A percentile compares a stretch with the other conserved stretches of the same genome.
These are phyloP conservation scores for Atherix ibis DNA, from an alignment of 2,888 invertebrate species.

Conservation along the genomic window DNA sequence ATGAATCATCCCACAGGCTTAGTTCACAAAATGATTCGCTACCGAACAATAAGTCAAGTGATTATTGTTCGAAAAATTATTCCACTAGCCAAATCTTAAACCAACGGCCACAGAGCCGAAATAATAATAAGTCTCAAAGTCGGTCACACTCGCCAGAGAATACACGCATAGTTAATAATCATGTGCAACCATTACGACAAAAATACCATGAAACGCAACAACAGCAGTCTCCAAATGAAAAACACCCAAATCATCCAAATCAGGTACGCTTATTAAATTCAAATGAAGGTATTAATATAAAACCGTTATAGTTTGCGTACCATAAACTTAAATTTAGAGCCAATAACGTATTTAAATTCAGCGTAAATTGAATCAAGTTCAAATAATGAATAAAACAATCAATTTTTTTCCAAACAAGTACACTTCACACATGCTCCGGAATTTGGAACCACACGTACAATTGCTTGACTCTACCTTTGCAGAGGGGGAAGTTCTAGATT, in stretches of 20 bases:
- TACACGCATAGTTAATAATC: constrained; percentile 4
- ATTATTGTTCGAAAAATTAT: constrained; percentile 23
- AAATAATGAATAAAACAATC: too few species aligned
- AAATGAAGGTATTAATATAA: constrained; percentile 20
- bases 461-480: too few species aligned
- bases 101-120: constrained; percentile 19
- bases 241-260: constrained; percentile 2
- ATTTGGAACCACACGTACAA: too few species aligned
- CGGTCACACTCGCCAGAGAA: constrained; percentile 28
- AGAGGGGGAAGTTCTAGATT: constrained; percentile 31
- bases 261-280: constrained; percentile 8
- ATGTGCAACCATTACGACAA: constrained; percentile 5
- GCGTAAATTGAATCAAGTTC: too few species aligned
- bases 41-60: constrained; percentile 17
- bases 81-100: constrained; percentile 6
- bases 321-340: constrained; percentile 30
- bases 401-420: too few species aligned
- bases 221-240: constrained; percentile 5
- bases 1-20: constrained; percentile 20
- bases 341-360: constrained; percentile 19
- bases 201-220: constrained; percentile 2
- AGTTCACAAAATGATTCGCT: constrained; percentile 25
- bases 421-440: too few species aligned
- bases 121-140: constrained; percentile 20
- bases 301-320: constrained; percentile 29